Conservation (phyloP, 37 sponge, comb jelly and placozoan species). For the Beroe ovata region DNA sequence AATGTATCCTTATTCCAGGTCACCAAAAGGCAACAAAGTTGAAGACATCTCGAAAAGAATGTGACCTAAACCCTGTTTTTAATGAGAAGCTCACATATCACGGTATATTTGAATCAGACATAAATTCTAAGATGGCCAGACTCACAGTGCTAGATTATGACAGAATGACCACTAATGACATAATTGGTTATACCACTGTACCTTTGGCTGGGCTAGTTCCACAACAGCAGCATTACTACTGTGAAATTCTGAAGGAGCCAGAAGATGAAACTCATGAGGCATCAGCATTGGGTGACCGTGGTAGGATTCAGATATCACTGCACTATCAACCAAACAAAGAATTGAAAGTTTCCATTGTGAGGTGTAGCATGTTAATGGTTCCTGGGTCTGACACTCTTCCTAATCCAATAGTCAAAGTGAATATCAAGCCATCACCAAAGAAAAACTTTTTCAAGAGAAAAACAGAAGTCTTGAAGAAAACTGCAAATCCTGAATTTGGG, state of each 20-base stretch:
- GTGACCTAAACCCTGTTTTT: constrained; percentile 60
- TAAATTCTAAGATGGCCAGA: constrained; percentile 28
- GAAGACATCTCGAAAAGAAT: constrained; percentile 59
- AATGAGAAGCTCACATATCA: constrained; percentile 62
- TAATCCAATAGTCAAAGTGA: constrained; percentile 54
- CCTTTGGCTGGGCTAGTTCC: constrained; percentile 31
- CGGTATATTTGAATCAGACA: constrained; percentile 63
- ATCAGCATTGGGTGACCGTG: neutral
- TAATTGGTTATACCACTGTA: constrained; percentile 37
- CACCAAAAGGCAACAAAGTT: constrained; percentile 64
- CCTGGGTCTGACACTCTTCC: constrained; percentile 58
- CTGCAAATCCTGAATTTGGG: constrained; percentile 63
- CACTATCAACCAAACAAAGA: constrained; percentile 42
- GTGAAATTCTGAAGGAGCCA: constrained; percentile 28
- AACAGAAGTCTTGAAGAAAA: constrained; percentile 50
- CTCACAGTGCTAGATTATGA: constrained; percentile 56
- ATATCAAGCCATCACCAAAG: constrained; percentile 28
- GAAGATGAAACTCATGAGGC: constrained; percentile 34
- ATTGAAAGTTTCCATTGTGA: constrained; percentile 46
- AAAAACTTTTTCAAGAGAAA: constrained; percentile 31
- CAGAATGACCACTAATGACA: constrained; percentile 63
- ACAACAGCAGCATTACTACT: constrained; percentile 31
- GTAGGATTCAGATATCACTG: constrained; percentile 49
- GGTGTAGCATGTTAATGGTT: constrained; percentile 41
- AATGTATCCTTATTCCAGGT: constrained; percentile 58